phyloP scores from a whole-genome alignment of 2,797 vertebrate species.

The Loriculus beryllinus region DNA sequence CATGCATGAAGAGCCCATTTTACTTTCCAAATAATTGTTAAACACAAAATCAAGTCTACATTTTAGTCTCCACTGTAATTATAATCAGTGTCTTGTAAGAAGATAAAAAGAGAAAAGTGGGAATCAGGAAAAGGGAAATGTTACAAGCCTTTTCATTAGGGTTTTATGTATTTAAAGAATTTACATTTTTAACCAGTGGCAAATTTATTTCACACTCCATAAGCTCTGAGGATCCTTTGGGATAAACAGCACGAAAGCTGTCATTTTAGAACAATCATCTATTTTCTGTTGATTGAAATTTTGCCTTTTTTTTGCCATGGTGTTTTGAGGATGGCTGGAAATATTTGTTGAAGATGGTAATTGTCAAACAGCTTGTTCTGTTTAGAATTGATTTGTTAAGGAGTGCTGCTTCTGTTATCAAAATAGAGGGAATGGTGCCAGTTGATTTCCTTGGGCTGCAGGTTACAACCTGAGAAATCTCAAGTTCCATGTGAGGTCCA shows the following conservation, averaged over 20 bases:
- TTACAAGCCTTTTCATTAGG: conserved; percentile 60
- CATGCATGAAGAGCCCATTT: conserved; percentile 8
- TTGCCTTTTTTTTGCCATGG: conserved; percentile 3
- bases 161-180: conserved; percentile 66
- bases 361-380: conserved; percentile 28
- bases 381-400: background rate
- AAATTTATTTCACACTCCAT: conserved; percentile 47
- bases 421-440: background rate
- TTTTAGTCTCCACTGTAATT: conserved; percentile 64
- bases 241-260: conserved; percentile 56
- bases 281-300: conserved; percentile 58
- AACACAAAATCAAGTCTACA: conserved; percentile 40
- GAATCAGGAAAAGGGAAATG: conserved; percentile 59
- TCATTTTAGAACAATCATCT: conserved; percentile 58
- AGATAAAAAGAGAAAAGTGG: conserved; percentile 59
- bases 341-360: conserved; percentile 51
- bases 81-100: conserved; percentile 62
- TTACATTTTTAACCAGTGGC: conserved; percentile 67
- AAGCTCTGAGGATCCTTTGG: conserved; percentile 53
- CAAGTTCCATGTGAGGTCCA: background rate
- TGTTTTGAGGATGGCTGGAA: conserved; percentile 45
- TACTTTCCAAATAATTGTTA: conserved; percentile 29
- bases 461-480: background rate
- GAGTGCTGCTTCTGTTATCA: background rate
- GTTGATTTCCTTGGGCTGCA: background rate